These are phyloP conservation scores for Ginglymostoma cirratum DNA, from an alignment of 2,113 vertebrate genomes.

Conservation along the genomic window DNA sequence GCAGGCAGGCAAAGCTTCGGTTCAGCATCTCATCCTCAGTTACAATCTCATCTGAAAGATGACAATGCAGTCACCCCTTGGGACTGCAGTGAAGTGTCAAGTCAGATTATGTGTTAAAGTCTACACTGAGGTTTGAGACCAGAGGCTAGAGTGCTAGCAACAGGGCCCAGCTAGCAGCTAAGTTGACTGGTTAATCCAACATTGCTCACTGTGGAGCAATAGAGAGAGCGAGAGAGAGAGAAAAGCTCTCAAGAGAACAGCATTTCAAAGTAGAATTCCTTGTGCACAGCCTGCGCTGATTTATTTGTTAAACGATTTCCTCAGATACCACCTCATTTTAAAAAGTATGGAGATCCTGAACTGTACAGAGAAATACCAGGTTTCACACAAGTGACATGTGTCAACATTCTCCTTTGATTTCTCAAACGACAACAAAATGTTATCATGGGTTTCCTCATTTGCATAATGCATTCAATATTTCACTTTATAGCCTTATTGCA, in stretches of 20 bases:
- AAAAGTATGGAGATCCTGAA: background rate
- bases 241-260: background rate
- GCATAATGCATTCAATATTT: constrained; percentile 28
- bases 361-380: background rate
- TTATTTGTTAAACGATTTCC: background rate
- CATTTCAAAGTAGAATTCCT: background rate
- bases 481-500: constrained; percentile 26
- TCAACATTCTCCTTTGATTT: constrained; percentile 11
- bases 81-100: background rate
- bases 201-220: background rate
- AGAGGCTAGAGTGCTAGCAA: background rate
- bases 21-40: background rate
- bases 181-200: background rate
- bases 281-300: background rate
- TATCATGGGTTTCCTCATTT: constrained; percentile 5
- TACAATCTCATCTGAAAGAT: background rate
- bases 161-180: background rate
- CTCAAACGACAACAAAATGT: constrained; percentile 25
- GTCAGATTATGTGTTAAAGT: background rate
- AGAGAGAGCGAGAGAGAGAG: background rate
- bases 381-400: background rate
- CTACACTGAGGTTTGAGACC: background rate
- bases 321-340: background rate
- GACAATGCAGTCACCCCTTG: background rate
- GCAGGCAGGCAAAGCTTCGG: background rate